Evolutionary conservation across 1,140 invertebrate genomes (phyloP).

Genomic region (Lepidurus couesii): DNA sequence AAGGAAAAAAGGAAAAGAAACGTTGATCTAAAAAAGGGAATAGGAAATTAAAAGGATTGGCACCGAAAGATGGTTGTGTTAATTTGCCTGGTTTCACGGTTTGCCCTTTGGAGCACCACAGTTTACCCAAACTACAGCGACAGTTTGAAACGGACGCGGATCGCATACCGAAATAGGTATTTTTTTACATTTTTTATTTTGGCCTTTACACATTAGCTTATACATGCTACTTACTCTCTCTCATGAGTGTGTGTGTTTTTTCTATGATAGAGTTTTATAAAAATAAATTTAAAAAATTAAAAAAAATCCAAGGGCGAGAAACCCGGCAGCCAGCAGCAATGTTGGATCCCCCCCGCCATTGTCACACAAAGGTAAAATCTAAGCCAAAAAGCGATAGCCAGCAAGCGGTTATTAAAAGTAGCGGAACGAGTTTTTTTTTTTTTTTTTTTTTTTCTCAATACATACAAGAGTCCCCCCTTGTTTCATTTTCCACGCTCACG

Average conservation of each 20-base stretch:
- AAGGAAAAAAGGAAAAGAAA: background rate
- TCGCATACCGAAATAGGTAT: background rate
- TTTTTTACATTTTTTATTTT: background rate
- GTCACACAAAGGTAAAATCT: background rate
- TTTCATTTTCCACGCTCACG: background rate
- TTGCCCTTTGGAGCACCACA: slow-evolving; percentile 2
- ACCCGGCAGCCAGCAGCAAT: background rate
- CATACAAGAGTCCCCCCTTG: background rate
- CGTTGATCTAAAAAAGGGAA: background rate
- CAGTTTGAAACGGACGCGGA: background rate
- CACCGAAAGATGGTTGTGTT: background rate
- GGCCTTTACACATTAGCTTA: background rate
- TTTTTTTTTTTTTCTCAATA: background rate
- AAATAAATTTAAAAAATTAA: too few species aligned
- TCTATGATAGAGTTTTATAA: too few species aligned
- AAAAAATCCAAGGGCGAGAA: slow-evolving; percentile 12
- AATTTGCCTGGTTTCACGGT: background rate
- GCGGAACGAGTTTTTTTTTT: slow-evolving; percentile 2
- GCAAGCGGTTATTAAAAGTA: slow-evolving; percentile 10
- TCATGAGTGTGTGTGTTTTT: too few species aligned
- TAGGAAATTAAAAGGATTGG: slow-evolving; percentile 15
- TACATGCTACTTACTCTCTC: background rate
- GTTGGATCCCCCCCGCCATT: background rate
- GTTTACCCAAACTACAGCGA: background rate
- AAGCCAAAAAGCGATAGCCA: background rate